Percentiles rank a stretch among this genome's conserved stretches.
phyloP scores from a whole-genome alignment of 2,113 vertebrate species.

The Orthonyx spaldingii region DNA sequence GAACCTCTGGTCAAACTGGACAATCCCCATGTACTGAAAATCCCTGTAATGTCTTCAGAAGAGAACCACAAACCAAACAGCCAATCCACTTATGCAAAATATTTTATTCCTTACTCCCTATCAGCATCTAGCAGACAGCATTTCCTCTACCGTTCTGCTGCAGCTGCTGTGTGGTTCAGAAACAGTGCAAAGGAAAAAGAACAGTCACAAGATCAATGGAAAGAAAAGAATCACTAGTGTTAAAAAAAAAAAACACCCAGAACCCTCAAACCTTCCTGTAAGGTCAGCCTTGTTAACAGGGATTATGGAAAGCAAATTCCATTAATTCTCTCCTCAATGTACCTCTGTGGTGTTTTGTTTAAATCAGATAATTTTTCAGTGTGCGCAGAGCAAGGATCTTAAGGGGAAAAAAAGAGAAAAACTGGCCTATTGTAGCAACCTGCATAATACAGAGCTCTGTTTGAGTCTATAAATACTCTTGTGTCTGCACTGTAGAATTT shows the following conservation, averaged over 20 bases:
- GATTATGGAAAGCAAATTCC: constrained; percentile 45
- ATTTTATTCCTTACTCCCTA: neutral
- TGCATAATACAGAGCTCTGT: constrained; percentile 23
- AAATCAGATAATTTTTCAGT: constrained; percentile 56
- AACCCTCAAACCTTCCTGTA: neutral
- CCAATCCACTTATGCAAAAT: neutral
- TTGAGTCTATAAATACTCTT: constrained; percentile 24
- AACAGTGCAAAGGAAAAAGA: neutral
- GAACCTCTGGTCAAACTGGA: neutral
- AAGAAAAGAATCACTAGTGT: neutral
- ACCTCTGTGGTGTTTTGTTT: constrained; percentile 40
- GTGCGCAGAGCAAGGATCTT: constrained; percentile 2
- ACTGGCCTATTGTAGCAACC: constrained; percentile 18
- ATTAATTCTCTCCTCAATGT: constrained; percentile 21
- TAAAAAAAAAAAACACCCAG: neutral
- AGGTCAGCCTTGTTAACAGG: constrained; percentile 44
- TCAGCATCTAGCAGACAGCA: neutral
- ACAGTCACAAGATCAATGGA: neutral
- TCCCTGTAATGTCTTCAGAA: neutral
- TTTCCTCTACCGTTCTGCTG: neutral
- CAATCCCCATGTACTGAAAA: neutral
- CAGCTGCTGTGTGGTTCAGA: neutral
- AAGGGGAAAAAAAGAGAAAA: neutral
- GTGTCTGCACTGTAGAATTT: neutral
- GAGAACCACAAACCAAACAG: neutral